Percentiles rank a stretch among this genome's conserved stretches.
Conservation (phyloP, 2,888 invertebrate species). For the Prenolepis imparis region DNA sequence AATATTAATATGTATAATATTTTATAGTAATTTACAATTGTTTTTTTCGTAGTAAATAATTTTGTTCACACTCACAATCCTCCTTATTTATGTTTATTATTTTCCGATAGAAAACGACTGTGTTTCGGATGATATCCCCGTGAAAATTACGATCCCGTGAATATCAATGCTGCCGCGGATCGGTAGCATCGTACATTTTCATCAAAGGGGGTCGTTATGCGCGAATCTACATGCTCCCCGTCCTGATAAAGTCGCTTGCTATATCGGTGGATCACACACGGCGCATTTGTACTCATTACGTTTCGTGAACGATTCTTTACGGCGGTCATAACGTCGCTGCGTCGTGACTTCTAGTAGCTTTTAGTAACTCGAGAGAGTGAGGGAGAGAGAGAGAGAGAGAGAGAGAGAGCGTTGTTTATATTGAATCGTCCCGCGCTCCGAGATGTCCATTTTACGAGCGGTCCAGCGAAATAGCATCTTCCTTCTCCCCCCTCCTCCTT, state of each 20-base stretch:
- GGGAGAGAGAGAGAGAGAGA: too few relatives aligned
- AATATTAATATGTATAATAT: too few relatives aligned
- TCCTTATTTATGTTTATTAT: constrained; percentile 39
- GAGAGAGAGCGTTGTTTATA: constrained; percentile 51
- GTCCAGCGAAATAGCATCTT: constrained; percentile 10
- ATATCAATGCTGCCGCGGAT: constrained; percentile 14
- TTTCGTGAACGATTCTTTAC: constrained; percentile 50
- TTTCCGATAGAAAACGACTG: neutral
- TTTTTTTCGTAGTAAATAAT: too few relatives aligned
- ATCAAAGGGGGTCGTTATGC: constrained; percentile 28
- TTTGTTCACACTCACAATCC: too few relatives aligned
- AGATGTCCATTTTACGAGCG: constrained; percentile 49
- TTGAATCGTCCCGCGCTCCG: constrained; percentile 25
- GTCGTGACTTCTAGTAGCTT: constrained; percentile 28
- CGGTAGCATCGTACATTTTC: constrained; percentile 32
- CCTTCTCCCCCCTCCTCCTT: too few relatives aligned
- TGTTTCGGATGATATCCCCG: constrained; percentile 11
- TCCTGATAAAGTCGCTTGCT: neutral
- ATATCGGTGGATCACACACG: neutral
- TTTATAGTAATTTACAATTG: too few relatives aligned
- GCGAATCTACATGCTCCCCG: neutral
- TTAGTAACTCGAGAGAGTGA: constrained; percentile 15
- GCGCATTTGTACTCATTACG: constrained; percentile 66
- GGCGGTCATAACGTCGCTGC: constrained; percentile 24
- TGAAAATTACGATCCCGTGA: constrained; percentile 8